Conservation (phyloP, 2,113 vertebrate species). For the Cyanoliseus patagonus region DNA sequence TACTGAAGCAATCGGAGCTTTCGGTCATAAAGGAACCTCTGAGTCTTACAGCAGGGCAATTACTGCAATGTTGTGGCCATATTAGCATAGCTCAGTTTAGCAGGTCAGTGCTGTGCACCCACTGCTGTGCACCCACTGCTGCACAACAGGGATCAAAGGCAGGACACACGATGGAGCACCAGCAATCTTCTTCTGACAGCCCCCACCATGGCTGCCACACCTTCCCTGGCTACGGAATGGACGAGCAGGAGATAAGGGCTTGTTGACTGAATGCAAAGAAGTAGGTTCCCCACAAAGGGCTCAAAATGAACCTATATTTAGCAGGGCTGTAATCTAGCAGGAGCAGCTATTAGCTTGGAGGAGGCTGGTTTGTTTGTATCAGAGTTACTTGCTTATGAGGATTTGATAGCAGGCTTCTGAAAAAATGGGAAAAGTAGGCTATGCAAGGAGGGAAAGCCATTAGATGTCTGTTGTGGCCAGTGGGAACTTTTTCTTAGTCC, state of each 20-base stretch:
- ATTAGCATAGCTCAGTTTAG: constrained; percentile 4
- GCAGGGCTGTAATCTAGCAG: neutral
- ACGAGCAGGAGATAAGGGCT: neutral
- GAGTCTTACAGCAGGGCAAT: neutral
- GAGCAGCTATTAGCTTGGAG: neutral
- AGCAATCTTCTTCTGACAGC: neutral
- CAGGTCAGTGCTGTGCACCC: neutral
- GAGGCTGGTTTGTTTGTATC: neutral
- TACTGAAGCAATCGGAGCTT: neutral
- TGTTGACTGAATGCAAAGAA: neutral
- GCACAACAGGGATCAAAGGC: neutral
- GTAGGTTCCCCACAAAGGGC: neutral
- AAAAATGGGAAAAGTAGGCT: neutral
- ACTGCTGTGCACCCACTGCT: neutral
- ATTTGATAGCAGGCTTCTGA: neutral
- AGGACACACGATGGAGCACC: neutral
- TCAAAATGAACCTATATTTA: neutral
- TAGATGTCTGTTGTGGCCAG: neutral
- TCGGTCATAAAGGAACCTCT: neutral
- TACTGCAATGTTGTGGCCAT: neutral
- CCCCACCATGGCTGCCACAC: neutral
- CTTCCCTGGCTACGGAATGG: neutral
- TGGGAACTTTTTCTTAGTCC: neutral
- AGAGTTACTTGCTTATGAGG: neutral
- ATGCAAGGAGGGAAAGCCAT: neutral